Evolutionary conservation across 2,113 vertebrate species (phyloP), one percentile per base, ranked within the genome.

Genomic region (Zosterops japonicus): DNA sequence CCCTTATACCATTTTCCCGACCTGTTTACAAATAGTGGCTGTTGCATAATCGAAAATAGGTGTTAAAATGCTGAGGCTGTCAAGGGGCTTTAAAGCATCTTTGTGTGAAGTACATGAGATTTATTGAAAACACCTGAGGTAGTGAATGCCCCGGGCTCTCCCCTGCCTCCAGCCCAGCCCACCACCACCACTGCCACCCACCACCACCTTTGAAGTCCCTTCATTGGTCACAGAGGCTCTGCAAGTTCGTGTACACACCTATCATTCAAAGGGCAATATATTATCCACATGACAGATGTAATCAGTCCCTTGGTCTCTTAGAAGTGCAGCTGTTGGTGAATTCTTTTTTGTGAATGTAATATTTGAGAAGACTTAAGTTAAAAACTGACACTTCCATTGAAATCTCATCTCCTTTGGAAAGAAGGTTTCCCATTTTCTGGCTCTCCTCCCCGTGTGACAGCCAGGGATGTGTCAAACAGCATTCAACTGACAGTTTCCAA

Each of bases 271-370:
- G 89, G 89, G 88, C 93, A 95, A 94, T 96, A 95, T 69, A 94
- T 93, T 96, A 96, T 95, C 94, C 79, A 11, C 91, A 77, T 95
- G 97, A 97, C 95, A 96, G 92, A 96, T 96, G 92, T 96, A 96
- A 97, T 97, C 97, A 97, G 95, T 97, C 95, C 96, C 96, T 97
- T 95, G 96, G 97, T 98, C 95, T 97, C 97, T 97, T 81, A 96
- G 96, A 97, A 96, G 88, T 88, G 92, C 97, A 98, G 97, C 98
- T 98, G 97, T 95, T 95, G 95, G 95, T 94, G 93, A 97, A 97
- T 97, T 97, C 96, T 97, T 98, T 96, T 96, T 98, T 97, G 96
- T 92, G 96, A 91, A 95, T 97, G 97, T 97, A 97, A 98, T 98
- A 97, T 93, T 97, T 83, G 91, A 94, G 96, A 96, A 95, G 96